Base-by-base conservation (phyloP, 2,113 vertebrate genomes). In the Rhagologus leucostigma region DNA sequence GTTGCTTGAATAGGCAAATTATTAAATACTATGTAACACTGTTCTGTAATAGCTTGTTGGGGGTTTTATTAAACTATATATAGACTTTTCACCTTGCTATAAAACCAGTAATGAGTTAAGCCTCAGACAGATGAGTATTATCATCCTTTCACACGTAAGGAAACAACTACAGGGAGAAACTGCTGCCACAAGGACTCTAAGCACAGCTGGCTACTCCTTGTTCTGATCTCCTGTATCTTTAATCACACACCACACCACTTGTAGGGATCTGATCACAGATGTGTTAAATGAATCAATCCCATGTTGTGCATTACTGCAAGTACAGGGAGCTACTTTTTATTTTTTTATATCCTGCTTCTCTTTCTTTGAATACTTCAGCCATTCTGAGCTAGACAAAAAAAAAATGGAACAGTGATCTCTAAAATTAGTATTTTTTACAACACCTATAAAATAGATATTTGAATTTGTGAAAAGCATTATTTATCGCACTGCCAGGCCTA, bases 1-100 rank as follows among this genome's bases (percentile, higher is more conserved):
- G 65, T 67, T 63, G 47, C n/a, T 89, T 46, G 64, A 60, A 81
- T 55, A 84, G 67, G 39, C 29, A 69, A 78, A 86, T 88, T 80
- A 90, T 60, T 71, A 74, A 93, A 64, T n/a, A 39, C 26, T 57
- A 53, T 88, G 69, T 30, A 79, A 63, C 26, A 10, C 33, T 84
- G 70, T 42, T 83, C 65, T 55, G 0, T n/a, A 91, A 78, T 33
- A 67, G 35, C 56, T 67, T 78, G 44, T 17, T 59, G 39, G 47
- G 42, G 24, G 1, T 12, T 74, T 74, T 49, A 62, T 83, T 42
- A 22, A 75, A 37, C 47, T 37, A 42, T 44, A 46, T 39, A 29
- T 21, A 94, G 50, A 47, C 68, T 92, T 96, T 60, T 83, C 85
- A 93, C 83, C 85, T 91, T 84, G 90, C 56, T 86, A 18, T 69